phyloP scores from a whole-genome alignment of 2,113 vertebrate species.

The Eurypyga helias region DNA sequence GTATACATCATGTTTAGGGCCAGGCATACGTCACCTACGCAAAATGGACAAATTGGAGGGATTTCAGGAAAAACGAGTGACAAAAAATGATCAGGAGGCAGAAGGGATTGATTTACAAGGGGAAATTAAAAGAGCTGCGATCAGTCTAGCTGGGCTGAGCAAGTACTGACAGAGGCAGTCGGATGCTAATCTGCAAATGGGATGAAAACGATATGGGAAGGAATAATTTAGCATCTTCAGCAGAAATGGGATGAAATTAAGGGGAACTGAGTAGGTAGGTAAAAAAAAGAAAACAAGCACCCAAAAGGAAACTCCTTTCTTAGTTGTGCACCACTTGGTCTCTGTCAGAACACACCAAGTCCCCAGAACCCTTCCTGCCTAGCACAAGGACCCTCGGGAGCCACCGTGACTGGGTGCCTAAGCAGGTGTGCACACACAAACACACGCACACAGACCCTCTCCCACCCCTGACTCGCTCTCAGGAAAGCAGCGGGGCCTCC shows the following conservation, averaged over 20 bases:
- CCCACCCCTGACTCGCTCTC: not conserved
- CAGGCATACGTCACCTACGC: constrained; percentile 44
- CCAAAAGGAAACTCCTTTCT: not conserved
- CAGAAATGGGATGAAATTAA: not conserved
- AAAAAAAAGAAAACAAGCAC: not conserved
- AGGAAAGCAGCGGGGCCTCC: not conserved
- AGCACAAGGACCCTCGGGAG: not conserved
- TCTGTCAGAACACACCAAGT: not conserved
- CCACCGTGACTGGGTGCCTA: fast-evolving
- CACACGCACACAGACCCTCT: not conserved
- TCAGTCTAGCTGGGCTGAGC: constrained; percentile 24
- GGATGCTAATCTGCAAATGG: constrained; percentile 54
- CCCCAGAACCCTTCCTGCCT: not conserved
- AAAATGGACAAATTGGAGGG: constrained; percentile 67
- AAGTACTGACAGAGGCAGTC: constrained; percentile 4
- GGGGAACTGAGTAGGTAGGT: not conserved
- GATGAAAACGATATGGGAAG: constrained; percentile 16
- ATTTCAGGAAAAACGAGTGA: constrained; percentile 49
- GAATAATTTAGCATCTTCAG: constrained; percentile 14
- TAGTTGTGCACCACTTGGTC: not conserved
- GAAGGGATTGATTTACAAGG: constrained; percentile 54
- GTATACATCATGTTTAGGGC: constrained; percentile 71
- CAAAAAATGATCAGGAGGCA: constrained; percentile 57
- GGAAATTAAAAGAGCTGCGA: constrained; percentile 11
- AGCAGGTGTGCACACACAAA: not conserved